A percentile compares a stretch with the other conserved stretches of the same genome.
phyloP scores from a whole-genome alignment of 2,113 vertebrate genomes.

The Trogon surrucura region DNA sequence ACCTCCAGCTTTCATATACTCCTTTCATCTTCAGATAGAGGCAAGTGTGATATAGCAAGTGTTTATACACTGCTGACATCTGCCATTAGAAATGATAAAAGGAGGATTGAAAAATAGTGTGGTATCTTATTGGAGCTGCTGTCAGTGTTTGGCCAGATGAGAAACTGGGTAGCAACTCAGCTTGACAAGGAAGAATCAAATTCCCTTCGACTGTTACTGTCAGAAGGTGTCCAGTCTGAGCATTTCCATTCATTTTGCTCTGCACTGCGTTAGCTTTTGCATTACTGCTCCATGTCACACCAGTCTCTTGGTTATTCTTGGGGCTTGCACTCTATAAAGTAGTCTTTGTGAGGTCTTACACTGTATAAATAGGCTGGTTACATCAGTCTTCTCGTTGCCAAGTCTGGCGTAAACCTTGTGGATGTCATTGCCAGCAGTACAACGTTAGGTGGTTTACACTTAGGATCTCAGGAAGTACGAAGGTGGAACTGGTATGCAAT shows the following conservation, averaged over 20 bases:
- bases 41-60: not conserved
- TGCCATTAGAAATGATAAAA: not conserved
- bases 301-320: not conserved
- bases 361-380: not conserved
- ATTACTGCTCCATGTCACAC: not conserved
- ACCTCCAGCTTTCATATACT: not conserved
- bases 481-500: not conserved
- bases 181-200: not conserved
- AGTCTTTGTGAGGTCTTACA: not conserved
- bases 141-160: not conserved
- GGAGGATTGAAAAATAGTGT: not conserved
- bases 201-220: not conserved
- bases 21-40: not conserved
- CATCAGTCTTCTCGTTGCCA: not conserved
- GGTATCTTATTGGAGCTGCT: not conserved
- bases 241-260: not conserved
- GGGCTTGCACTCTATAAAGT: not conserved
- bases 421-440: not conserved
- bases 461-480: not conserved
- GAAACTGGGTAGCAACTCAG: not conserved
- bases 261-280: not conserved
- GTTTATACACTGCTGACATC: not conserved
- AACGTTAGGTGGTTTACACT: not conserved
- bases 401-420: not conserved
- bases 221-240: not conserved